phyloP scores from a whole-genome alignment of 2,113 vertebrate species.

The human (Homo sapiens) region DNA sequence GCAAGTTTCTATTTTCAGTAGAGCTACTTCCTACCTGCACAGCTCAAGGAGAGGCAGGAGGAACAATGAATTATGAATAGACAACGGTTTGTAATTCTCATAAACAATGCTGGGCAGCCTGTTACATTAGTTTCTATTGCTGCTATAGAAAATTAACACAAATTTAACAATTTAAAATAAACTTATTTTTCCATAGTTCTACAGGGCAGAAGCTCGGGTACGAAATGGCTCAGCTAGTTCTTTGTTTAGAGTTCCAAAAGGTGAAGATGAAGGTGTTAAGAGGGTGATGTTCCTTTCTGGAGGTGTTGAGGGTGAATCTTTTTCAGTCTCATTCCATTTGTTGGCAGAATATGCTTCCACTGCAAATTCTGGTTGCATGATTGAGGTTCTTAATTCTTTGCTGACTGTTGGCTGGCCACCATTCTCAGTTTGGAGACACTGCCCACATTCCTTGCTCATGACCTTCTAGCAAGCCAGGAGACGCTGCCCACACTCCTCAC shows the following conservation, averaged over 20 bases:
- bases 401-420: not conserved
- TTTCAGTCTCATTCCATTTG: not conserved
- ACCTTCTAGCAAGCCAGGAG: not conserved
- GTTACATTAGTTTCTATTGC: fast-evolving
- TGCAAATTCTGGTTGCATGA: too few relatives aligned
- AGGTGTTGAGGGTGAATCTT: not conserved
- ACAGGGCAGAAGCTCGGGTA: fast-evolving
- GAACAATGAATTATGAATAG: fast-evolving
- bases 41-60: not conserved
- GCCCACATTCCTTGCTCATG: fast-evolving
- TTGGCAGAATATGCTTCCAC: not conserved
- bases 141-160: not conserved
- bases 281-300: not conserved
- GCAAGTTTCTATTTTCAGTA: too few relatives aligned
- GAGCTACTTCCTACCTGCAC: fast-evolving
- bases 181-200: not conserved
- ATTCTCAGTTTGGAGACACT: not conserved
- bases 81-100: fast-evolving
- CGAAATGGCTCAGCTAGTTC: not conserved
- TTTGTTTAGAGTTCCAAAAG: not conserved
- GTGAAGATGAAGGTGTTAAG: fast-evolving
- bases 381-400: not conserved
- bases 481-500: fast-evolving
- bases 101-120: fast-evolving
- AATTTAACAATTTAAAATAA: not conserved